Evolutionary conservation across 2,888 invertebrate genomes (phyloP).

Genomic region (Eurytoma californica): DNA sequence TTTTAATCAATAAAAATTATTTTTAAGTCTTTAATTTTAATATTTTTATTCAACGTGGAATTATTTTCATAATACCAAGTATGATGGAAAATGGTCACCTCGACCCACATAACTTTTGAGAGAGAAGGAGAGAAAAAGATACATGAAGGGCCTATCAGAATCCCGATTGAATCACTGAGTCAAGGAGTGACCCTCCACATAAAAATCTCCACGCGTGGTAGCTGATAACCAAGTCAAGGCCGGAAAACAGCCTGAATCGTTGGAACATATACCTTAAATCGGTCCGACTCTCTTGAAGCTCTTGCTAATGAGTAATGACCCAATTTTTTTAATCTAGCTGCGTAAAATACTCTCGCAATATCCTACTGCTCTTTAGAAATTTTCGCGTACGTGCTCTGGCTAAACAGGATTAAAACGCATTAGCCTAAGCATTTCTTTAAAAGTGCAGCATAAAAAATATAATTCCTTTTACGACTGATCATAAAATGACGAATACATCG

Average conservation of each 20-base stretch:
- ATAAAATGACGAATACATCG: too few relatives aligned
- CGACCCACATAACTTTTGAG: slow-evolving; percentile 33
- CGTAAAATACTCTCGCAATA: too few relatives aligned
- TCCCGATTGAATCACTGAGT: neutral
- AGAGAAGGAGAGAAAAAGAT: neutral
- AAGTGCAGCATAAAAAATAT: too few relatives aligned
- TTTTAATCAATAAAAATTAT: too few relatives aligned
- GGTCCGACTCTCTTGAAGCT: slow-evolving; percentile 5
- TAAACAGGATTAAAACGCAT: too few relatives aligned
- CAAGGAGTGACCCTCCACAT: neutral
- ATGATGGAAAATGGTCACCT: slow-evolving; percentile 8
- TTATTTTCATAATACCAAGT: too few relatives aligned
- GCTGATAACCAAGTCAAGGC: slow-evolving; percentile 41
- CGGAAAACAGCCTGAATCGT: neutral
- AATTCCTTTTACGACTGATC: too few relatives aligned
- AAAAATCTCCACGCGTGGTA: slow-evolving; percentile 16
- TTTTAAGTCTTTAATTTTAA: too few relatives aligned
- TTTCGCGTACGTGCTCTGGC: too few relatives aligned
- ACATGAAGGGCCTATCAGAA: neutral
- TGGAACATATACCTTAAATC: neutral
- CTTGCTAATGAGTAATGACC: slow-evolving; percentile 26
- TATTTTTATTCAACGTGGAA: too few relatives aligned
- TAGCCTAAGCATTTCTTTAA: too few relatives aligned
- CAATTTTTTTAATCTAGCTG: neutral
- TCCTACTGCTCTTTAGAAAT: too few relatives aligned